Base-by-base conservation (phyloP, 2,113 vertebrate species). In the Erinaceus europaeus region DNA sequence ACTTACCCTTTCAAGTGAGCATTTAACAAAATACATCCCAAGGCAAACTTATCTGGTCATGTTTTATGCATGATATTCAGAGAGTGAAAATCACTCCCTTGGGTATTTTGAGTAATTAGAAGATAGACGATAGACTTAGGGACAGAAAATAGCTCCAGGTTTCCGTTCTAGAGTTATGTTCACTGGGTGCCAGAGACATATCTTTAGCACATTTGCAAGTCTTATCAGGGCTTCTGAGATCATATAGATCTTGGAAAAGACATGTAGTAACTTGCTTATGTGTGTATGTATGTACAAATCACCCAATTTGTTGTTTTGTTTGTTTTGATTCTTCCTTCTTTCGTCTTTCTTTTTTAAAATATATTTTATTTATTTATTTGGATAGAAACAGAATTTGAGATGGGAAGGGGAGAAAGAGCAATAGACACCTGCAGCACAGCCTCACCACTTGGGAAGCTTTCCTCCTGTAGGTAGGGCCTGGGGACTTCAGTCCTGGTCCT, bases 1-100 rank as follows among this genome's bases (percentile, higher is more conserved):
- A 50, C 14, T 73, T 62, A 46, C 4, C 11, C 73, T 86, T 89
- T 86, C 50, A 92, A 80, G 29, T 65, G 44, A 52, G 7, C 32
- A n/a, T 68, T 82, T 75, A 83, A 90, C 40, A 69, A 77, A 89
- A 72, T n/a, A n/a, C 55, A 73, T 72, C 42, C 32, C 61, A 44
- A 53, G 46, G 57, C 21, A 64, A 80, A 10, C 18, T 65, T 13
- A 25, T 83, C 40, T 72, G 13, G 76, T 77, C 23, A 12, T 25
- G 32, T 50, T 84, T 62, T 50, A 57, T n/a, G 38, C 8, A 27
- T 48, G 27, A 18, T 62, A 59, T 89, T 86, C 71, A 78, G 36
- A 90, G 55, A n/a, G n/a, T 64, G 76, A 88, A 88, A 85, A 50
- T 86, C 40, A 71, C 36, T 79, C 15, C n/a, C 36, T 32, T 5